Base-by-base conservation (phyloP, 2,113 vertebrate species). In the Tragelaphus strepsiceros region DNA sequence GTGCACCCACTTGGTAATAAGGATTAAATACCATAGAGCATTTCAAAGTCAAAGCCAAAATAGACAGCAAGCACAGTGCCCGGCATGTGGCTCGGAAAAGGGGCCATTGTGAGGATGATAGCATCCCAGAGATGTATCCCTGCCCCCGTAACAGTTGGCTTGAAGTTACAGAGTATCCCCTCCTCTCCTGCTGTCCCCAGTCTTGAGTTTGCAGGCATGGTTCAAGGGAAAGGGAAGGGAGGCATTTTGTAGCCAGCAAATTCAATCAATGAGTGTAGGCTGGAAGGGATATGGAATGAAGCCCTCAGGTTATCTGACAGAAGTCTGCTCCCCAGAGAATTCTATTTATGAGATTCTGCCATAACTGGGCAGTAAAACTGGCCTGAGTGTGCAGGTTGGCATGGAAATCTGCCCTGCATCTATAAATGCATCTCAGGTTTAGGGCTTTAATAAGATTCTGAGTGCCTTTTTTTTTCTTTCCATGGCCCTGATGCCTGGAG, bases 361-460 rank as follows among this genome's bases (percentile, higher is more conserved):
- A 0, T 17, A 90, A 80, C 58, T 11, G 85, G 35, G 92, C 90
- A 91, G n/a, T 87, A 95, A 91, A 90, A 89, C 28, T 71, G n/a
- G 64, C 82, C 54, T 9, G 43, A 7, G 30, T 82, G 54, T 85
- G 59, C 96, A 35, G 53, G 54, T 91, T 96, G 77, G 56, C 95
- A 54, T 91, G 77, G 54, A 94, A 92, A 94, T 96, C 84, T 89
- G 43, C 92, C 74, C 85, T n/a, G 59, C 15, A 6, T 64, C 84
- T 90, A 15, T 54, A 92, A 92, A 74, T 22, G 61, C 19, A 14
- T 64, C 85, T 95, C 30, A 1, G 46, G 54, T 83, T 90, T 28
- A 59, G 32, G 51, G 30, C 61, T 94, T 93, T 95, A 64, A 64
- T 96, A 91, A 97, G 93, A 96, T 90, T 87, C 89, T 46, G 39